These are phyloP conservation scores for Acanthurus tractus DNA, from an alignment of 2,797 vertebrate species.

Conservation along the genomic window DNA sequence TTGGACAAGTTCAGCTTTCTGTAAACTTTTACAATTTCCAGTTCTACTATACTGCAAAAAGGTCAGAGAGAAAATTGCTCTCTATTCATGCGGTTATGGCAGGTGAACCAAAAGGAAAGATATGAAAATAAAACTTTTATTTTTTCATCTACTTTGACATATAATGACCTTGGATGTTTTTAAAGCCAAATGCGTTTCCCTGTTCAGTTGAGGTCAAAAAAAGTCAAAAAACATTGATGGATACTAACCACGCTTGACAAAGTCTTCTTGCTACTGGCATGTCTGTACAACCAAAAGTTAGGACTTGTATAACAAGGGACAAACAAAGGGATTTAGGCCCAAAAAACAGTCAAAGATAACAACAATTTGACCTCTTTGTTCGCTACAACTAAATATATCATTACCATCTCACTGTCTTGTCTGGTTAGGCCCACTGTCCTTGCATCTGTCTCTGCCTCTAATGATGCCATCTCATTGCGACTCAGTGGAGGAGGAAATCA, in stretches of 20 bases:
- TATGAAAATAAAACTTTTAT: constrained; percentile 38
- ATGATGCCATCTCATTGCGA: constrained; percentile 69
- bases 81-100: constrained; percentile 45
- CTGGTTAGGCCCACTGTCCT: constrained; percentile 44
- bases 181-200: constrained; percentile 31
- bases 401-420: constrained; percentile 53
- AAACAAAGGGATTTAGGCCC: constrained; percentile 43
- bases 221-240: constrained; percentile 56
- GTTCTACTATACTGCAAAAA: constrained; percentile 60
- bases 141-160: constrained; percentile 51
- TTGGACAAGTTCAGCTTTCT: constrained; percentile 51
- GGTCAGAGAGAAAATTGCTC: constrained; percentile 59
- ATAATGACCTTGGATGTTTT: constrained; percentile 40
- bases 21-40: constrained; percentile 64
- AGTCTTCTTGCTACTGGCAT: constrained; percentile 17
- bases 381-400: constrained; percentile 52
- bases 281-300: constrained; percentile 11
- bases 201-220: constrained; percentile 58
- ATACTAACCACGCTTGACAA: constrained; percentile 24
- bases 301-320: constrained; percentile 31
- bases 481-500: constrained; percentile 53
- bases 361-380: constrained; percentile 49
- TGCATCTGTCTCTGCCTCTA: constrained; percentile 57
- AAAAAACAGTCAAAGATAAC: constrained; percentile 30
- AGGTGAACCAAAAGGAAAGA: constrained; percentile 59